Base-by-base conservation (phyloP, 2,888 invertebrate species). In the Catocala sponsa region DNA sequence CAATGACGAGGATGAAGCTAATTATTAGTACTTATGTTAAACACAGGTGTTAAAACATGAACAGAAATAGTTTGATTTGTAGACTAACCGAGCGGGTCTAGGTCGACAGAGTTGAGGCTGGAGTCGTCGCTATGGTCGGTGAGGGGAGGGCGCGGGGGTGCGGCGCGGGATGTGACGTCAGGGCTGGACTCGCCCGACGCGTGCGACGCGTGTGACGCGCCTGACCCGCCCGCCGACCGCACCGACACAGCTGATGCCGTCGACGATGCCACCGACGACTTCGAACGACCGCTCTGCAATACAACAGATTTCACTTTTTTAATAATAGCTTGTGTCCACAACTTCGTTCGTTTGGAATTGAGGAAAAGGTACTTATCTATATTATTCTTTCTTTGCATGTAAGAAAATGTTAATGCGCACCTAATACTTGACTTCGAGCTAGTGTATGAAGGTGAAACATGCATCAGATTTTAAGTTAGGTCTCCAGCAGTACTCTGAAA, bases 71-170 rank as follows among this genome's bases (percentile, higher is more conserved):
- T 15, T 9, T 5, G 12, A 32, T 48, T 35, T 46, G 50, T 33
- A 54, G 51, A 82, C 88, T 91, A 90, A 81, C 95, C 96, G 79
- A 96, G 94, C 6, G 96, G 96, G 84, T 98, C 98, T 74, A 98
- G 92, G 79, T 98, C 98, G 59, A 98, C 97, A 70, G 98, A 98
- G 88, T 99, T 99, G 65, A 99, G 95, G 61, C 98, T 98, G 63
- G 98, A 98, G 84, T 98, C 98, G 82, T 98, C 98, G 77, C 98
- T 98, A 72, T 93, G 93, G 78, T 91, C 91, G 69, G 89, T 88
- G 13, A 84, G 83, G 0, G 95, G 95, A 0, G 93, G 90, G 55
- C 94, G 90, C 0, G 94, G 94, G 0, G 90, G 84, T 0, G 92
- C 92, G 61, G 91, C 94, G 44, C 94, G 92, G 84, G 94, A 94